A percentile compares a stretch with the other conserved stretches of the same genome.
Conservation (phyloP, 2,113 vertebrate species). For the Scalopus aquaticus region DNA sequence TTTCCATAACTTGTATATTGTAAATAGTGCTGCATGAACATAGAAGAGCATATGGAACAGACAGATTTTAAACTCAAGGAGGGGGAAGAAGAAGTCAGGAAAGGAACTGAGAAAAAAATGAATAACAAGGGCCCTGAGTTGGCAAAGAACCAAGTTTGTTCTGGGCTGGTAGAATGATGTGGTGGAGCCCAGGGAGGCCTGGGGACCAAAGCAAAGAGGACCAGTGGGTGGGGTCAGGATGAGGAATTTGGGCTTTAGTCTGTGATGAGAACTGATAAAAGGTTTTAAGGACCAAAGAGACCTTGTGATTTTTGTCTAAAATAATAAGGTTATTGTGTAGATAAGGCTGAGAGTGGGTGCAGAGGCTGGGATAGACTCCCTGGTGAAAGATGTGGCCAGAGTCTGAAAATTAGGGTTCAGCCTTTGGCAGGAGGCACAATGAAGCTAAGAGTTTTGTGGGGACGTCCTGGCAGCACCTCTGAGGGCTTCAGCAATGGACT, state of each 20-base stretch:
- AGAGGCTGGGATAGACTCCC: fast-evolving
- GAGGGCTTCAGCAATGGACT: neutral
- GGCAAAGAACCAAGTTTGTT: neutral
- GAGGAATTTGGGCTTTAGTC: neutral
- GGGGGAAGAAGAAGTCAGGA: neutral
- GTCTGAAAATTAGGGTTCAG: neutral
- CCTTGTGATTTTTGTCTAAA: neutral
- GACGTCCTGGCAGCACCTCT: neutral
- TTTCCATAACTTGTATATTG: no score
- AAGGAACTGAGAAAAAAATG: neutral
- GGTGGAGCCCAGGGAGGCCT: neutral
- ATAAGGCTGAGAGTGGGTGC: neutral
- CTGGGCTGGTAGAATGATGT: neutral
- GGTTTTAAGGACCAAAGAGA: neutral
- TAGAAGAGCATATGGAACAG: no score
- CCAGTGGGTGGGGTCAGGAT: no score
- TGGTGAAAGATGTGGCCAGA: neutral
- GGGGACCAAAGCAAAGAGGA: neutral
- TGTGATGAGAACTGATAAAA: neutral
- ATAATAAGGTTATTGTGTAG: neutral
- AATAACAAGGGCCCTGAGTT: neutral
- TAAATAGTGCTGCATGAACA: no score
- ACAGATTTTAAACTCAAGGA: neutral
- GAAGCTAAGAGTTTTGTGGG: neutral
- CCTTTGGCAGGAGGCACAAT: neutral